Evolutionary conservation across 2,888 invertebrate species (phyloP).

Genomic region (Apamea epomidion): DNA sequence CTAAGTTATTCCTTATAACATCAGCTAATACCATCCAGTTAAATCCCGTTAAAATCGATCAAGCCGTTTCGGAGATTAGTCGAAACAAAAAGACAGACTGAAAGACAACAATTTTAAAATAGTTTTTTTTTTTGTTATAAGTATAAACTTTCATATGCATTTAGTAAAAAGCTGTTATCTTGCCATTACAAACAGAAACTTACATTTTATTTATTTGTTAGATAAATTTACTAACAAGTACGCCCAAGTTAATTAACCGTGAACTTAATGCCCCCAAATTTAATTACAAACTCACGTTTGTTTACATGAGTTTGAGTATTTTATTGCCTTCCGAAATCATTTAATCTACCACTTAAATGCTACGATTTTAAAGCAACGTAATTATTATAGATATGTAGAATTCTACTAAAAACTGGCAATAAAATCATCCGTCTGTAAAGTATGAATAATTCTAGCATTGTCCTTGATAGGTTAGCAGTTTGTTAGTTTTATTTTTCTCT

Average conservation of each 20-base stretch:
- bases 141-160: neutral
- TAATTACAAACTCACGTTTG: constrained; percentile 24
- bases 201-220: neutral
- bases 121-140: too few relatives aligned
- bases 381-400: neutral
- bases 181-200: neutral
- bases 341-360: neutral
- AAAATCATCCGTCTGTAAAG: constrained; percentile 31
- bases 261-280: constrained; percentile 22
- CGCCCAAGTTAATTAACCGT: constrained; percentile 36
- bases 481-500: constrained; percentile 8
- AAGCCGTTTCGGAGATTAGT: too few relatives aligned
- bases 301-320: constrained; percentile 3
- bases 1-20: too few relatives aligned
- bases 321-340: constrained; percentile 21
- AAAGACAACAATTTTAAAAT: too few relatives aligned
- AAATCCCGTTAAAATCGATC: too few relatives aligned
- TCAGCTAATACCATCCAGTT: too few relatives aligned
- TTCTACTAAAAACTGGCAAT: constrained; percentile 17
- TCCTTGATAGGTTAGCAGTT: constrained; percentile 29
- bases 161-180: neutral
- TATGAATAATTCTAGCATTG: constrained; percentile 29
- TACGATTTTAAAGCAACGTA: constrained; percentile 7
- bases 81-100: too few relatives aligned
- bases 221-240: neutral